Base-by-base conservation (phyloP, 2,113 vertebrate genomes). In the Hippocampus guttulatus region DNA sequence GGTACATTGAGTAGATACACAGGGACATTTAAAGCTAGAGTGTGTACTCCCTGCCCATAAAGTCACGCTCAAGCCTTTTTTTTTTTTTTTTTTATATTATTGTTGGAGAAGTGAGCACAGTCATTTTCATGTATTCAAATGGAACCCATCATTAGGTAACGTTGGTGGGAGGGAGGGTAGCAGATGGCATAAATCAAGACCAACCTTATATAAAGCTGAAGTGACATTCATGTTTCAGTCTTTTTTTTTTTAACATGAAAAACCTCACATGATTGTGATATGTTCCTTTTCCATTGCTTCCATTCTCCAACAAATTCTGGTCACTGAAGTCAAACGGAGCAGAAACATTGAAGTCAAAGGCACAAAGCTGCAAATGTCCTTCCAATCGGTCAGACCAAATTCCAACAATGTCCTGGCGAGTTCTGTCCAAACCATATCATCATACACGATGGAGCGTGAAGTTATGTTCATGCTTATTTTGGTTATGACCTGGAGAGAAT, bases 31-130 rank as follows among this genome's bases (percentile, higher is more conserved):
- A 70, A 74, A 70, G 57, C 55, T 47, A 49, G 3, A 27, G 12
- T 65, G 21, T 3, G 8, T 54, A 14, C 30, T 52, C 38, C 45
- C 11, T 41, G 62, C 51, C 18, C 71, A 15, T 27, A 1, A 66
- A 25, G 69, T 69, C 40, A 63, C 40, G 54, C 20, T 27, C 12
- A 41, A n/a, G 30, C 14, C 25, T 55, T 40, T 54, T 10, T 69
- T 66, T 69, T 54, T 52, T 12, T 27, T 27, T 30, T 30, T 30
- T 77, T 68, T 15, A 55, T 47, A 55, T 47, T 61, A 55, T 61
- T 61, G 47, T 51, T 45, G 49, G 23, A 63, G 38, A 25, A 71
- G 23, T 1, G 21, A 52, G 65, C 47, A 1, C 38, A 21, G 47
- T 47, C 5, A 47, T 64, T 64, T 64, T 45, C 40, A 23, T 64